Evolutionary conservation across 2,888 invertebrate species (phyloP).

Genomic region (Icerya purchasi): DNA sequence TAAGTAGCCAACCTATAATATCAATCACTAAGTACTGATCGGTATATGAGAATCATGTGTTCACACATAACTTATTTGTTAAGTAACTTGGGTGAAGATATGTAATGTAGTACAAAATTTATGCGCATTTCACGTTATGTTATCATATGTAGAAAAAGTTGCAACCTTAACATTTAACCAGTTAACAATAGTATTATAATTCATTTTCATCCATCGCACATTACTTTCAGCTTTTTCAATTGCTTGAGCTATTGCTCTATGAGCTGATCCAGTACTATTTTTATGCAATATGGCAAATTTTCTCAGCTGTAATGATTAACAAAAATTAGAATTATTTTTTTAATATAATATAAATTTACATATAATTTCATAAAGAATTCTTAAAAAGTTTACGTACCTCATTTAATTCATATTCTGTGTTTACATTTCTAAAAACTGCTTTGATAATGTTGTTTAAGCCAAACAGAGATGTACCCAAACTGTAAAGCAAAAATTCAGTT

Average conservation of each 20-base stretch:
- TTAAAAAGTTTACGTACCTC: too few species aligned
- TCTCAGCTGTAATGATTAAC: slow-evolving; percentile 1
- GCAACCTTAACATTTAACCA: slow-evolving; percentile 35
- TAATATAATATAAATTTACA: not conserved
- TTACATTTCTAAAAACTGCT: slow-evolving; percentile 48
- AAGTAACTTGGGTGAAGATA: too few species aligned
- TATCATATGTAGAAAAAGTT: not conserved
- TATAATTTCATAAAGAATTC: not conserved
- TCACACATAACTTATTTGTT: too few species aligned
- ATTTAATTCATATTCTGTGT: slow-evolving; percentile 48
- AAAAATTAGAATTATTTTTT: not conserved
- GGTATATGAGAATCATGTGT: too few species aligned
- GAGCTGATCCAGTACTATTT: slow-evolving; percentile 40
- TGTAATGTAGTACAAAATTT: too few species aligned
- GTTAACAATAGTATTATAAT: slow-evolving; percentile 46
- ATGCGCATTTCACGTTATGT: not conserved
- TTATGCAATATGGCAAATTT: slow-evolving; percentile 27
- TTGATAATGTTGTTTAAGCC: slow-evolving; percentile 47
- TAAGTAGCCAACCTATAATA: too few species aligned
- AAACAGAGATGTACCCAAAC: slow-evolving; percentile 50
- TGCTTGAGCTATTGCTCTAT: slow-evolving; percentile 52
- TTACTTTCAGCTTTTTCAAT: slow-evolving; percentile 61
- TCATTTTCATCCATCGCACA: slow-evolving; percentile 59
- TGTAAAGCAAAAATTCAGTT: slow-evolving; percentile 24
- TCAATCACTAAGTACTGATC: too few species aligned